Base-by-base conservation (phyloP, 2,113 vertebrate genomes). In the Muntiacus muntjak region DNA sequence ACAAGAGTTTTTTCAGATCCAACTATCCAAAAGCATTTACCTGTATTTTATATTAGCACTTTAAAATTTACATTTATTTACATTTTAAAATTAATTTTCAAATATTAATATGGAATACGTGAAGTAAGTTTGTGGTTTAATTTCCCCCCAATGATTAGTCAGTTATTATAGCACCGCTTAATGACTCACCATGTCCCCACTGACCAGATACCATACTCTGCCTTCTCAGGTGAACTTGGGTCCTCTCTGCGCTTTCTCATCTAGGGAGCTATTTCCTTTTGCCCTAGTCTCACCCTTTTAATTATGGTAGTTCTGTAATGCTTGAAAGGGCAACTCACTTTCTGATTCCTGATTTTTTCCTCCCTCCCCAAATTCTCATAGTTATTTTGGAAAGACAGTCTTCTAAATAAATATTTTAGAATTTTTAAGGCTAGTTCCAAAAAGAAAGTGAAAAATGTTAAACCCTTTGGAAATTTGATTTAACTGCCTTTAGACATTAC, bases 331-430 rank as follows among this genome's bases (percentile, higher is more conserved):
- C 40, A 93, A 94, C 36, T 79, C 21, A 71, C 60, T 23, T 93
- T 83, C 50, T 82, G 43, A 74, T 45, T 87, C 74, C 12, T 21
- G 25, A 78, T 89, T 64, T 55, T 89, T 74, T 43, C 93, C 54
- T 67, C 13, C 30, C 10, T 54, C 52, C 52, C 50, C 97, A 87
- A 94, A 55, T 87, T 86, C 43, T 91, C 47, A 47, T 36, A 23
- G 30, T 7, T 87, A 55, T 54, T 78, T 85, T 93, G 50, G 90
- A 96, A 97, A 95, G 16, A 86, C 3, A 76, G 19, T 64, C 17
- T 87, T 96, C 26, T 93, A 90, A 95, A 93, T 86, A 74, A 97
- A 88, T 62, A 97, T 87, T 84, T 89, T 95, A 71, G 62, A 40
- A 87, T 81, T 87, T 94, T 83, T 25, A 94, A 94, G 93, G 54